Conservation (phyloP, 1,140 invertebrate species). For the Sycophila sp. region DNA sequence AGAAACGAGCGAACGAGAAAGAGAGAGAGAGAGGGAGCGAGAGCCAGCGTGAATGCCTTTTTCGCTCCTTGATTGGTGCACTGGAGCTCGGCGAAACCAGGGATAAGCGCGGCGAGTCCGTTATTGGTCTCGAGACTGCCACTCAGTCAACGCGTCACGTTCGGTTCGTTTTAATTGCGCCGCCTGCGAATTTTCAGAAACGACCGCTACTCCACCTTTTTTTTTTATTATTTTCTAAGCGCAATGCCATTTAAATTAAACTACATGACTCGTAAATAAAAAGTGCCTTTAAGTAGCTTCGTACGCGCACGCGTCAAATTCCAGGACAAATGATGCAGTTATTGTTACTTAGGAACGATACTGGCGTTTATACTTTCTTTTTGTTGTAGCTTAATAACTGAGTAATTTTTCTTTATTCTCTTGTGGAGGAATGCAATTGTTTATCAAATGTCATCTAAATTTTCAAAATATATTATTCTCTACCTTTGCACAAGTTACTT, state of each 20-base stretch:
- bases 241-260: background rate
- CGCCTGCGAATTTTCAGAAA: background rate
- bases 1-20: too few species aligned
- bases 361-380: too few species aligned
- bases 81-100: slow-evolving; percentile 9
- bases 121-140: slow-evolving; percentile 25
- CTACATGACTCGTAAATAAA: background rate
- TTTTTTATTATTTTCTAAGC: background rate
- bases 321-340: background rate
- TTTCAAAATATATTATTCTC: too few species aligned
- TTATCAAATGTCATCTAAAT: too few species aligned
- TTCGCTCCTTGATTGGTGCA: slow-evolving; percentile 31
- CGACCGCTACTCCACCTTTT: background rate
- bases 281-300: background rate
- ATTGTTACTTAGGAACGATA: too few species aligned
- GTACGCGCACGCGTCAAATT: background rate
- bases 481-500: too few species aligned
- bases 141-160: slow-evolving; percentile 20
- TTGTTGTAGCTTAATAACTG: too few species aligned
- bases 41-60: slow-evolving; percentile 23
- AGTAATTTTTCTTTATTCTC: too few species aligned
- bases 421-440: too few species aligned
- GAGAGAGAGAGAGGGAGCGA: too few species aligned
- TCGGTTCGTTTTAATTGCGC: slow-evolving; percentile 6
- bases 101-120: slow-evolving; percentile 1